phyloP scores from a whole-genome alignment of 64 coral and sea anemone species.

The Catalaphyllia jardinei region DNA sequence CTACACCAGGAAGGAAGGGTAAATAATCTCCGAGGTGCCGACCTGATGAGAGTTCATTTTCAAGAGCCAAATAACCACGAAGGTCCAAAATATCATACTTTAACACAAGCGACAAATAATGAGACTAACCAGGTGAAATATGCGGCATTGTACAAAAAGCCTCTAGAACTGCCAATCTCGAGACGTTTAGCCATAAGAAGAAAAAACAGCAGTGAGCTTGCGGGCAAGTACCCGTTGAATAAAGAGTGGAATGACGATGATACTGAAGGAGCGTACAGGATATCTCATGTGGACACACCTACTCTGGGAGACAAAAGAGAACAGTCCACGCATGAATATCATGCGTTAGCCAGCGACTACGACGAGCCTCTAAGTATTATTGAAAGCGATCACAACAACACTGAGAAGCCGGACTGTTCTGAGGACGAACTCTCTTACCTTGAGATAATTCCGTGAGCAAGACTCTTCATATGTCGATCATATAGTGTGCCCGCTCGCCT shows the following conservation, averaged over 20 bases:
- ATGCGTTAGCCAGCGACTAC: background rate
- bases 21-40: background rate
- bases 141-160: background rate
- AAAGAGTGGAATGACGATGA: background rate
- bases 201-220: background rate
- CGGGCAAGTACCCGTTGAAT: constrained; percentile 15
- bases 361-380: background rate
- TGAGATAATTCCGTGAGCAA: background rate
- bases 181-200: constrained; percentile 20
- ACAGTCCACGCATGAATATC: background rate
- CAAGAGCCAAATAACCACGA: background rate
- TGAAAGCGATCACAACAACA: background rate
- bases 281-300: background rate
- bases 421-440: constrained; percentile 1
- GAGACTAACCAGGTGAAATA: background rate
- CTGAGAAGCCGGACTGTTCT: background rate
- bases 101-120: background rate
- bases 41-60: constrained; percentile 2
- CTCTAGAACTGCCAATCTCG: background rate
- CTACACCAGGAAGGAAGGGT: background rate
- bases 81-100: background rate
- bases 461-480: background rate
- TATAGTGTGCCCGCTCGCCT: too few relatives aligned
- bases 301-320: background rate
- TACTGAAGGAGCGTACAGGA: background rate